Evolutionary conservation across 2,797 vertebrate species (phyloP), one percentile per base, ranked within the genome.

Genomic region (Oreortyx pictus): DNA sequence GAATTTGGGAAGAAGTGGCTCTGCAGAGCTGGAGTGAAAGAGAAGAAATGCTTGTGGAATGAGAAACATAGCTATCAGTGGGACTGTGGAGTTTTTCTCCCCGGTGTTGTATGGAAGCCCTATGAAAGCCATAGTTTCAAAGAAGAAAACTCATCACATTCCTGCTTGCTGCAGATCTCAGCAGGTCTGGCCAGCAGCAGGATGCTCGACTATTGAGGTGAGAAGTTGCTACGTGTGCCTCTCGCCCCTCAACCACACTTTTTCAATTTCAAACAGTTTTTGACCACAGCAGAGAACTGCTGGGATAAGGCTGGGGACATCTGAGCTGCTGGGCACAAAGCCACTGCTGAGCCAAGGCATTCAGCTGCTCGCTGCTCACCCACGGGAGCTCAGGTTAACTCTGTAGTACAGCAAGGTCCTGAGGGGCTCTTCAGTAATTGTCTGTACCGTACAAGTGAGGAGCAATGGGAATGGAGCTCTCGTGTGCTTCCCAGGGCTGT

Each of bases 321-420:
- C 44, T 85, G 83, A n/a, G 16, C 1, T 22, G 65, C 90, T 65
- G 86, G 90, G 92, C 86, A 92, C 10, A 14, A 71, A 86, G 88
- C 94, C 88, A 89, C 89, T 94, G 95, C 94, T 96, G 94, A 97
- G 93, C 95, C 93, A 96, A 82, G 44, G 82, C 90, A 35, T 96
- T 70, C 56, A 8, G 54, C 13, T 76, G 19, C 77, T 88, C 49
- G 64, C 57, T 14, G 87, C 78, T 82, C 5, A 56, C 50, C 17
- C 6, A 25, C 1, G 1, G 64, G 86, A 93, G 61, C 92, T 61
- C 75, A 54, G 90, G 52, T 88, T 82, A 88, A 75, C 75, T 84
- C 91, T 5, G 5, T 1, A 80, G 23, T 25, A 46, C 74, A 83
- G 56, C 44, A 44, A 31, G 23, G 29, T 27, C 41, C 17, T 8